Percentiles rank a stretch among this genome's conserved stretches.
phyloP scores from a whole-genome alignment of 2,888 invertebrate species.

The Nomada ferruginata region DNA sequence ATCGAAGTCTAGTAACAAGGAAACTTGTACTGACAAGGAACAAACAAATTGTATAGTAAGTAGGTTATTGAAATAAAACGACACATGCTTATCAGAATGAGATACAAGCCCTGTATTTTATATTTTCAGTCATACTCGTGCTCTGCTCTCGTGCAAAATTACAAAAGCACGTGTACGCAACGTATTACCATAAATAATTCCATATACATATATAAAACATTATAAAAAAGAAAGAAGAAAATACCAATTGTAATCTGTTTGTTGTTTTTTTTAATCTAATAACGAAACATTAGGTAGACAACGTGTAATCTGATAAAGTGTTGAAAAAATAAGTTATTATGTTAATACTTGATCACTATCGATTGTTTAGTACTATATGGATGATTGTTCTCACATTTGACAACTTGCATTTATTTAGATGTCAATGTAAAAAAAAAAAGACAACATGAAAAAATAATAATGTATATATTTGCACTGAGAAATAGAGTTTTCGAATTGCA shows the following conservation, averaged over 20 bases:
- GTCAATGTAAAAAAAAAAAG: slow-evolving; percentile 56
- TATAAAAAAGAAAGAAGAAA: slow-evolving; percentile 9
- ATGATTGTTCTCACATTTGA: slow-evolving; percentile 50
- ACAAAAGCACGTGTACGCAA: slow-evolving; percentile 39
- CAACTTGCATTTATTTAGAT: slow-evolving; percentile 58
- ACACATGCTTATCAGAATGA: slow-evolving; percentile 77
- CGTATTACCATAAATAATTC: slow-evolving; percentile 32
- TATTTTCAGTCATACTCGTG: slow-evolving; percentile 70
- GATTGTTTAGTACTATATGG: slow-evolving; percentile 39
- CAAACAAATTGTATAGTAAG: slow-evolving; percentile 80
- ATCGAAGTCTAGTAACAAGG: slow-evolving; percentile 69
- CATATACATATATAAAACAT: slow-evolving; percentile 19
- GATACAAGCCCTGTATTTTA: slow-evolving; percentile 76
- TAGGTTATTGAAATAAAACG: slow-evolving; percentile 81
- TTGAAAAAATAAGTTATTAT: slow-evolving; percentile 43
- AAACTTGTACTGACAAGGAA: slow-evolving; percentile 75
- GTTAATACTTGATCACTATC: slow-evolving; percentile 32
- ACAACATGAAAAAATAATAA: slow-evolving; percentile 48
- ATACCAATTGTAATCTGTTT: slow-evolving; percentile 46
- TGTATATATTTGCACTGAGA: slow-evolving; percentile 64
- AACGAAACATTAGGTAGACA: slow-evolving; percentile 40
- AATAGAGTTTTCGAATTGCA: slow-evolving; percentile 52
- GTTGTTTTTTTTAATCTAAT: slow-evolving; percentile 31
- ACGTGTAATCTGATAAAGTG: slow-evolving; percentile 44
- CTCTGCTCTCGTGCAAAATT: slow-evolving; percentile 41